These are phyloP conservation scores for Eutolmus rufibarbis DNA, from an alignment of 2,888 invertebrate species.

Conservation along the genomic window DNA sequence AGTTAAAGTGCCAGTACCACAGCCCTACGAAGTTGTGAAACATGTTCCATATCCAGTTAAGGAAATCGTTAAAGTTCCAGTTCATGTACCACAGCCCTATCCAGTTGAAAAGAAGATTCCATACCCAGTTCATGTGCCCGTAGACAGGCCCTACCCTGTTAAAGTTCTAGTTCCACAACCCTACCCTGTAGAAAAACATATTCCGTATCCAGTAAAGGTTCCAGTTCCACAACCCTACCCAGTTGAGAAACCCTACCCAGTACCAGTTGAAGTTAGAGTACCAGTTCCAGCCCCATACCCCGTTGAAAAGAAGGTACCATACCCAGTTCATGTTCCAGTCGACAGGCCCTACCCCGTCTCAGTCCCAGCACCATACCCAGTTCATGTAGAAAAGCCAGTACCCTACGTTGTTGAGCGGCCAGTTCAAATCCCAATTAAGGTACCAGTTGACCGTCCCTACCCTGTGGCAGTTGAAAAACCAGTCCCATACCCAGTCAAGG, in stretches of 20 bases:
- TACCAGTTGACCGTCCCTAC: constrained; percentile 72
- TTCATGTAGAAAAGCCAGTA: constrained; percentile 69
- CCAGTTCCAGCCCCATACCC: constrained; percentile 70
- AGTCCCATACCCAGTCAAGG: constrained; percentile 78
- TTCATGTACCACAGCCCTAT: constrained; percentile 68
- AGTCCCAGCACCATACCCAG: constrained; percentile 65
- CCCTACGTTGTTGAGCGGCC: constrained; percentile 75
- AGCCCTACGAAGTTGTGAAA: constrained; percentile 64
- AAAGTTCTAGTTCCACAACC: constrained; percentile 73
- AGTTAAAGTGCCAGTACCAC: constrained; percentile 59
- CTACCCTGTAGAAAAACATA: constrained; percentile 75
- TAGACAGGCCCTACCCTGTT: constrained; percentile 74
- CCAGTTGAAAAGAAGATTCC: constrained; percentile 70
- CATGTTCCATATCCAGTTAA: constrained; percentile 70
- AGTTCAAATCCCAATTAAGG: constrained; percentile 66
- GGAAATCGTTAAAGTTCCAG: constrained; percentile 72
- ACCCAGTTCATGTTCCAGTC: constrained; percentile 69
- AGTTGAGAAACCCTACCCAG: constrained; percentile 70
- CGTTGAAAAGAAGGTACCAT: constrained; percentile 66
- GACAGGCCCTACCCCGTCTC: constrained; percentile 70
- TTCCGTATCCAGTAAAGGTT: constrained; percentile 70
- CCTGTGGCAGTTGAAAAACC: constrained; percentile 71
- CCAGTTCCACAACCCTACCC: constrained; percentile 66
- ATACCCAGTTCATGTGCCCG: constrained; percentile 67
- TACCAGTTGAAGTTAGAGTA: constrained; percentile 70